Evolutionary conservation across 2,888 invertebrate species (phyloP).

Genomic region (Amphipyra berbera): DNA sequence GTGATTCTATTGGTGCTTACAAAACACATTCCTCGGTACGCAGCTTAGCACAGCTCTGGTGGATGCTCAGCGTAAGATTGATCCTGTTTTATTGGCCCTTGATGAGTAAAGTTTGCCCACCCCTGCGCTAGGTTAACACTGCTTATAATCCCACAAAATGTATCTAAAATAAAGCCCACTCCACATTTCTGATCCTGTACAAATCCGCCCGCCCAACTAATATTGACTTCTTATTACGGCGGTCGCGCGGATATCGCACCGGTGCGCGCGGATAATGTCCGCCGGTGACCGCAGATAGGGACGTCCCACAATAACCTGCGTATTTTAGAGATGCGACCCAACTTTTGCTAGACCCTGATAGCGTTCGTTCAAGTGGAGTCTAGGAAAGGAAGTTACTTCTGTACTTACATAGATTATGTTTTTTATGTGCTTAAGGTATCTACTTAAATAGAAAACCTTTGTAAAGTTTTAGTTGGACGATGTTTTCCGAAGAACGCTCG

Average conservation of each 20-base stretch:
- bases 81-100: no score
- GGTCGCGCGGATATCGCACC: slow-evolving; percentile 71
- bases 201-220: slow-evolving; percentile 85
- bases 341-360: slow-evolving; percentile 47
- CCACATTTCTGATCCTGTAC: slow-evolving; percentile 61
- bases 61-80: no score
- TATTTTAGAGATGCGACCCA: slow-evolving; percentile 63
- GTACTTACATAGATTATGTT: slow-evolving; percentile 21
- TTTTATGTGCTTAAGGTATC: slow-evolving; percentile 16
- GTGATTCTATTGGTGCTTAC: no score
- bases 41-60: no score
- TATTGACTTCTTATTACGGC: slow-evolving; percentile 84
- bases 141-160: not conserved
- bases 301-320: slow-evolving; percentile 64
- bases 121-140: no score
- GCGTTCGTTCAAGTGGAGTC: slow-evolving; percentile 32
- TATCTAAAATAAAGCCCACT: slow-evolving; percentile 32
- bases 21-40: no score
- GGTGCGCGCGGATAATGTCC: slow-evolving; percentile 64
- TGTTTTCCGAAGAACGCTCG: slow-evolving; percentile 4
- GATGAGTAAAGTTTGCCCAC: no score
- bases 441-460: not conserved
- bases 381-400: slow-evolving; percentile 15
- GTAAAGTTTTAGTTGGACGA: slow-evolving; percentile 15
- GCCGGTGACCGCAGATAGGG: slow-evolving; percentile 65